Evolutionary conservation across 2,888 invertebrate genomes (phyloP).

Genomic region (Tenthredo livida): DNA sequence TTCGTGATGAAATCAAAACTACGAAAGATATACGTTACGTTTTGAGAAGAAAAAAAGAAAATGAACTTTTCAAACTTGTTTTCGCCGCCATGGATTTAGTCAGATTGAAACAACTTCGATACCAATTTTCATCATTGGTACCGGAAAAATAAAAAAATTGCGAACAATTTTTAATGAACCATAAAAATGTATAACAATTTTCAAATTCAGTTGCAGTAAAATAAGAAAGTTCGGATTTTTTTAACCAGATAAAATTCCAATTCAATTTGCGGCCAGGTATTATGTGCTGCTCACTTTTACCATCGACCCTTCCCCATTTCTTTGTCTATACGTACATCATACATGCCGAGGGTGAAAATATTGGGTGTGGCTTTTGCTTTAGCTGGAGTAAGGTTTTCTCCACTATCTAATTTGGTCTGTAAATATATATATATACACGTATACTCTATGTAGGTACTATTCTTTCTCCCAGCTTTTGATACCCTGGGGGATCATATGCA

Average conservation of each 20-base stretch:
- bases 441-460: not conserved
- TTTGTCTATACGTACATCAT: not conserved
- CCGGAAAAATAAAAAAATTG: too few species aligned
- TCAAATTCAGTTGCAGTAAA: not conserved
- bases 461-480: constrained; percentile 27
- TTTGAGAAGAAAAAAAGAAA: too few species aligned
- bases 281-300: not conserved
- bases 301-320: not conserved
- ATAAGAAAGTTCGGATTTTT: not conserved
- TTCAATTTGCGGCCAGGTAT: not conserved
- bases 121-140: too few species aligned
- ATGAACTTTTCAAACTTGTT: too few species aligned
- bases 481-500: constrained; percentile 7
- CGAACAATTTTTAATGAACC: not conserved
- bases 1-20: not conserved
- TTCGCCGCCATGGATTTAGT: too few species aligned
- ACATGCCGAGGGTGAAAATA: constrained; percentile 11
- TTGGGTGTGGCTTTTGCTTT: constrained; percentile 25
- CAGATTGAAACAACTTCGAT: too few species aligned
- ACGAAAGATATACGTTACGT: not conserved
- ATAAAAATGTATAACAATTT: not conserved
- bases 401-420: not conserved
- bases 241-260: constrained; percentile 11
- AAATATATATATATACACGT: not conserved
- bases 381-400: not conserved